Evolutionary conservation across 2,113 vertebrate genomes (phyloP).

Genomic region (Platysteira castanea): DNA sequence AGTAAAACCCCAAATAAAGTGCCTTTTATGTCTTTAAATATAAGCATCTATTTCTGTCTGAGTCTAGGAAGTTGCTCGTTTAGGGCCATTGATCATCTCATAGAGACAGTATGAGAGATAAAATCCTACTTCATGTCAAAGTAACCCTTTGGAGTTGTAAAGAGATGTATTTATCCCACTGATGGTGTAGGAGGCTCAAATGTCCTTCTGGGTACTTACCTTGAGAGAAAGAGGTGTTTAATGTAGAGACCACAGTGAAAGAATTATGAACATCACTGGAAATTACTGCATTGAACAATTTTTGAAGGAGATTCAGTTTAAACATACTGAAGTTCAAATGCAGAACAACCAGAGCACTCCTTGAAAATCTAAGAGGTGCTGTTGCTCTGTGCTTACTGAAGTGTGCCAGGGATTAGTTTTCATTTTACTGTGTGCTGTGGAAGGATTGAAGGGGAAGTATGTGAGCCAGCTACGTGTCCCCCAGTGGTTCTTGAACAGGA

Average conservation of each 20-base stretch:
- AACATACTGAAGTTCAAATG: not conserved
- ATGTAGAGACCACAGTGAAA: not conserved
- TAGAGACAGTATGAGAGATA: not conserved
- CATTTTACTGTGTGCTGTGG: not conserved
- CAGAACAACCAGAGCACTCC: not conserved
- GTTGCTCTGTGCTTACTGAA: not conserved
- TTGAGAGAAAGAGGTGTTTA: not conserved
- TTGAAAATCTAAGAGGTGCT: not conserved
- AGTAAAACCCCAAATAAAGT: not conserved
- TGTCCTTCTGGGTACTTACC: not conserved
- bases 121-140: not conserved
- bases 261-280: not conserved
- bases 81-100: accelerated
- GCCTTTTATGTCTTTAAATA: not conserved
- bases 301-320: not conserved
- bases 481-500: not conserved
- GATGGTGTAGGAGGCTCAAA: not conserved
- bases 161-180: not conserved
- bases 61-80: not conserved
- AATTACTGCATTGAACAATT: not conserved
- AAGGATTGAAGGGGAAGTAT: not conserved
- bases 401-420: not conserved
- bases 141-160: not conserved
- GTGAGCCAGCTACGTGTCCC: not conserved
- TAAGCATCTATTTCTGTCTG: not conserved